Evolutionary conservation across 1,140 invertebrate genomes (phyloP).

Genomic region (Scaptomyza pallida): DNA sequence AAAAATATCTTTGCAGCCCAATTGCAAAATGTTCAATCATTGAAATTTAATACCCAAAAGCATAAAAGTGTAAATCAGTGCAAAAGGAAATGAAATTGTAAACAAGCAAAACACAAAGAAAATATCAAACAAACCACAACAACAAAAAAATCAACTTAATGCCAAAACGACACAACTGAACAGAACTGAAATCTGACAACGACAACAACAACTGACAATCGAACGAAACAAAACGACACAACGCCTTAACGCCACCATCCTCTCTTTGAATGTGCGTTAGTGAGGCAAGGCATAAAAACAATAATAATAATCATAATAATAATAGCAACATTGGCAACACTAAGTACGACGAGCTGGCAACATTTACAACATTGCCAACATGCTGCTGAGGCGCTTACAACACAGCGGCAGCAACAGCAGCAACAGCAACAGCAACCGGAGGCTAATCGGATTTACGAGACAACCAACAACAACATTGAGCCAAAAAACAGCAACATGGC

Average conservation of each 20-base stretch:
- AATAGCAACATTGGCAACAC: constrained; percentile 33
- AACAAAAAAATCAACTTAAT: constrained; percentile 56
- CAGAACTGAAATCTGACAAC: constrained; percentile 21
- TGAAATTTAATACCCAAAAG: constrained; percentile 52
- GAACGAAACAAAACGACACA: constrained; percentile 23
- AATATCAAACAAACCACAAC: constrained; percentile 39
- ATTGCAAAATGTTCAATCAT: constrained; percentile 51
- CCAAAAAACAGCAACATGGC: constrained; percentile 31
- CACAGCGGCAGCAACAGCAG: constrained; percentile 40
- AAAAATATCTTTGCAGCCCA: constrained; percentile 40
- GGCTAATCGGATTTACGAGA: constrained; percentile 50
- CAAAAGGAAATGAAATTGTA: constrained; percentile 54
- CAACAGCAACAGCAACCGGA: constrained; percentile 4
- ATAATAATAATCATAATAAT: constrained; percentile 13
- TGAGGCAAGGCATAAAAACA: constrained; percentile 23
- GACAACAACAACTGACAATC: constrained; percentile 36
- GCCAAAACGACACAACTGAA: constrained; percentile 54
- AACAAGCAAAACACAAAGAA: constrained; percentile 21
- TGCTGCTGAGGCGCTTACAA: constrained; percentile 58
- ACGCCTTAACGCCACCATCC: not conserved
- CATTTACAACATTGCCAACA: constrained; percentile 46
- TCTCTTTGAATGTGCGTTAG: constrained; percentile 47
- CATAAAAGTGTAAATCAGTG: constrained; percentile 37
- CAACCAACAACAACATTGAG: constrained; percentile 31
- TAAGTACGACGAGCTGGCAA: constrained; percentile 46